Evolutionary conservation across 2,797 vertebrate genomes (phyloP).

Genomic region (Cryptoblepharus egeriae): DNA sequence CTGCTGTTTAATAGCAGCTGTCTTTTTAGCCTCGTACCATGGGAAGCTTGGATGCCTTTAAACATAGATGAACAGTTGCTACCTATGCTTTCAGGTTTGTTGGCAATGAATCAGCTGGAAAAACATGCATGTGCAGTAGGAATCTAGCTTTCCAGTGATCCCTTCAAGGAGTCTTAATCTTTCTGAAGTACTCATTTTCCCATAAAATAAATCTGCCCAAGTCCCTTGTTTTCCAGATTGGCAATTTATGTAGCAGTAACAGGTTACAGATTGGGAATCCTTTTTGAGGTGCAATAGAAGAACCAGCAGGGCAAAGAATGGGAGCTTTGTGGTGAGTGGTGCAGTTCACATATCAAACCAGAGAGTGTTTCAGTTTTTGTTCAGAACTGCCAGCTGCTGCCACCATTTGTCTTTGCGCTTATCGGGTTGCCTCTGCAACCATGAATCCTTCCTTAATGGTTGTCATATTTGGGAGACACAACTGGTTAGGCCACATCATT

Average conservation of each 20-base stretch:
- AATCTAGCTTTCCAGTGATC: background rate
- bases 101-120: background rate
- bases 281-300: background rate
- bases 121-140: background rate
- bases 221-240: background rate
- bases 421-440: too few species aligned
- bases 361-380: background rate
- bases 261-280: background rate
- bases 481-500: too few species aligned
- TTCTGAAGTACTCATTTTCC: background rate
- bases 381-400: too few species aligned
- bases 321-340: background rate
- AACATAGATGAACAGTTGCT: conserved; percentile 15
- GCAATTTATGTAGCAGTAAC: background rate
- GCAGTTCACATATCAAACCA: background rate
- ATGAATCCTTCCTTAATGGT: too few species aligned
- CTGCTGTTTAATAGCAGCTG: conserved; percentile 48
- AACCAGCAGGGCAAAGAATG: background rate
- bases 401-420: too few species aligned
- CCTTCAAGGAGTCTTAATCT: background rate
- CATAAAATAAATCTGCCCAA: too few species aligned
- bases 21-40: conserved; percentile 9
- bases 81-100: background rate
- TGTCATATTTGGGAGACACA: too few species aligned
- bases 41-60: conserved; percentile 6